Evolutionary conservation across 64 coral and sea anemone genomes (phyloP), one percentile per base, ranked within the genome.

Genomic region (Platygyra sinensis): DNA sequence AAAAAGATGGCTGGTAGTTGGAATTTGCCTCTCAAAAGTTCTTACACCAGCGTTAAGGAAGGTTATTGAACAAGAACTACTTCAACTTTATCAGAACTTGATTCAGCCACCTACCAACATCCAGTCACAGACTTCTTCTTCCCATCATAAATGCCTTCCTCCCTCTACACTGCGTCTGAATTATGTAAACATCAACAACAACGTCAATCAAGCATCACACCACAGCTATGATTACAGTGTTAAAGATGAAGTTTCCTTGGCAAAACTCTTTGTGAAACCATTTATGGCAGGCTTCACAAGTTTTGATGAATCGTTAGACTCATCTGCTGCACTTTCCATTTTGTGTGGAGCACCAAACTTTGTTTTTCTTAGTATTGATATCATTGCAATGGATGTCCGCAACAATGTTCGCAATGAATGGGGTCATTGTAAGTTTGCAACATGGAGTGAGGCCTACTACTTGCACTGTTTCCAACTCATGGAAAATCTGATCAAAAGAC

Each of bases 131-230:
- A 65, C 83, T 52, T 85, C 11, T 87, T 22, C 82, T 17, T 76
- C 20, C 29, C 77, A 87, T 42, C 63, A 61, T 10, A 30, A 51
- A 31, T 52, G 10, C 25, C 75, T 91, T 67, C 29, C 57, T n/a
- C 59, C 69, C 10, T 80, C 72, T 27, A 73, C 17, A 8, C 18
- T 64, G 28, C 57, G 27, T 19, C 60, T 91, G 33, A 91, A 95
- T 65, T 95, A 95, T 46, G 74, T 38, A 10, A 95, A 67, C 72
- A 95, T 95, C 30, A 95, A 95, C 52, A 91, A 91, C 75, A 95
- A 91, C 46, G 50, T 18, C 19, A 31, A 22, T n/a, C 63, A 29
- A 72, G 36, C 29, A 54, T 62, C 71, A 30, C 69, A 67, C 46
- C 90, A 75, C 30, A 10, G 16, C 5, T 91, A 91, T 76, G 89